Evolutionary conservation across 1,140 invertebrate species (phyloP), one percentile per base, ranked within the genome.

Genomic region (Bombus waltoni): DNA sequence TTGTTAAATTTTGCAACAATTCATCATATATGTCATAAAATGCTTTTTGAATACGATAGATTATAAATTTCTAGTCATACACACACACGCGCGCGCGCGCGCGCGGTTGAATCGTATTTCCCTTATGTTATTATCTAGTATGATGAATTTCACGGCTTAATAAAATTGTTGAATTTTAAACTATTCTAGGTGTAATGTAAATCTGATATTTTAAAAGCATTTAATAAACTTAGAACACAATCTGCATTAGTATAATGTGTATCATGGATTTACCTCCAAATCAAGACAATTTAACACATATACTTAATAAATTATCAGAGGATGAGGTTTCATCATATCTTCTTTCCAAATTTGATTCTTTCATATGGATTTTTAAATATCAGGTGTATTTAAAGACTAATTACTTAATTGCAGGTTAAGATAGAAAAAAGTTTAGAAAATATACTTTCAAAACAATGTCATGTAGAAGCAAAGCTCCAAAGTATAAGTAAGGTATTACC

Each of bases 391-490:
- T 28, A 8, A 62, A 25, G n/a, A 40, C 0, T 47, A 47, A 68
- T 57, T 78, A 11, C 62, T 75, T 32, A 11, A 47, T 72, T 62
- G 13, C 11, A 79, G 44, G 75, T 68, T 70, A 40, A 84, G 8
- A 93, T 97, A 28, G 95, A 96, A 86, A 94, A 96, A 88, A 96
- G 97, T 91, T 93, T 98, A 40, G 95, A 96, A 81, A 94, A 94
- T 66, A 95, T 97, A 77, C 89, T 97, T 38, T 95, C 96, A 65
- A 95, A 96, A 89, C 96, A 97, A 90, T 95, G 94, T 87, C 95
- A 96, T 47, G 91, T 97, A 18, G 97, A 97, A 93, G 96, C 96
- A 62, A 97, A 97, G 94, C 95, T 98, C 74, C 95, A 96, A 90
- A 95, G 94, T 76, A 95, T 97, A 35, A 95, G 96, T 40, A 96